phyloP scores from a whole-genome alignment of 2,113 vertebrate genomes.

The Probosciger aterrimus region DNA sequence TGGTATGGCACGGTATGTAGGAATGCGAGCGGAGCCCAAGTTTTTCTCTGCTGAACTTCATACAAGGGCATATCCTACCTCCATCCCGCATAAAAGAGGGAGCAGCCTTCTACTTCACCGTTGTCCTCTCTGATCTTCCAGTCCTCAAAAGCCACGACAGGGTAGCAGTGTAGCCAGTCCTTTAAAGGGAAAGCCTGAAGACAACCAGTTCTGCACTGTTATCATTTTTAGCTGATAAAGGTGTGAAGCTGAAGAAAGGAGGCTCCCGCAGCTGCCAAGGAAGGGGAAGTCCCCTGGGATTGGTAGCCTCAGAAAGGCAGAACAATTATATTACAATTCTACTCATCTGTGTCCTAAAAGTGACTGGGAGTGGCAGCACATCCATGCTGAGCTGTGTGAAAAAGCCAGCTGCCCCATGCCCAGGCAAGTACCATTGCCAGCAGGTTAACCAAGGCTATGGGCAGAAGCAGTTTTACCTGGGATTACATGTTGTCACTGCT shows the following conservation, averaged over 20 bases:
- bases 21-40: not conserved
- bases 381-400: slow-evolving; percentile 16
- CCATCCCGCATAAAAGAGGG: not conserved
- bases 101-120: not conserved
- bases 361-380: slow-evolving; percentile 29
- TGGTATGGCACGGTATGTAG: slow-evolving; percentile 3
- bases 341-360: not conserved
- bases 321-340: not conserved
- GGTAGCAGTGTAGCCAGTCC: not conserved
- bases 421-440: slow-evolving; percentile 19
- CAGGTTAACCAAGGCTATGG: slow-evolving; percentile 30
- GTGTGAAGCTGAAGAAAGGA: not conserved
- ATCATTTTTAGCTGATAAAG: not conserved
- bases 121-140: not conserved
- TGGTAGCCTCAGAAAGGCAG: not conserved
- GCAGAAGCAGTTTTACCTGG: not conserved
- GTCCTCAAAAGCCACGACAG: not conserved
- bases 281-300: slow-evolving; percentile 23
- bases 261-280: not conserved
- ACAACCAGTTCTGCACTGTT: not conserved
- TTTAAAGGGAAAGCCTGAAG: not conserved
- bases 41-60: not conserved
- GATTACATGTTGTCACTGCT: not conserved
- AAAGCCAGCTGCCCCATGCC: slow-evolving; percentile 13
- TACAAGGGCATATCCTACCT: not conserved